Evolutionary conservation across 2,113 vertebrate species (phyloP), one percentile per base, ranked within the genome.

Genomic region (Urocitellus parryii): DNA sequence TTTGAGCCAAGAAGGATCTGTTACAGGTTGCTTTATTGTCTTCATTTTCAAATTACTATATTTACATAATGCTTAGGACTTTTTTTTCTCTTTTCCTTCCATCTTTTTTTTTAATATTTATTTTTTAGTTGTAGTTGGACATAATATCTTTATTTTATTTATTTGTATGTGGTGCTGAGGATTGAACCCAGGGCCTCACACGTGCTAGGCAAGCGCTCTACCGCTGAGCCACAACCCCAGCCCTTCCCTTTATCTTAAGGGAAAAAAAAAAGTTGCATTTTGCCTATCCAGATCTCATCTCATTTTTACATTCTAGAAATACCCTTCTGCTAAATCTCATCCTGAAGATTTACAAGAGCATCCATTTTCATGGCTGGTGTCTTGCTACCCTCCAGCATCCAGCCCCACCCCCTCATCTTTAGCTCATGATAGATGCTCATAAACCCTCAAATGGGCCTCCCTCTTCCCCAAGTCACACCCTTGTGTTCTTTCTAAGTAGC

Each of bases 401-500:
- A 45, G 14, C 32, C 48, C 12, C 5, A 4, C 73, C 56, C 34
- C 17, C 24, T 63, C 72, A 65, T 45, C 53, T 70, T 88, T 63
- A 81, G 48, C 84, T 94, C 68, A 65, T 0, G 4, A 65, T 20
- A 67, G 65, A 84, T 89, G 61, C 53, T 84, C 56, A 22, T 48
- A 84, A 80, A 72, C 16, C 67, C 90, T 67, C 70, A 82, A 82
- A 65, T 29, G 80, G 93, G 80, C 82, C 77, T 97, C 73, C 20
- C 10, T 89, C 51, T 63, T 67, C 61, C 39, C 51, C 22, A 91
- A 48, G 78, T 76, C 8, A 25, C 73, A 70, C 85, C 90, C 79
- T 90, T 87, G 87, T 97, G 68, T 87, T 93, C 76, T 93, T 97
- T 80, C 91, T 97, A 96, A 97, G 96, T 86, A 83, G 85, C 95